Evolutionary conservation across 2,888 invertebrate genomes (phyloP), one percentile per base, ranked within the genome.

Genomic region (Tanaodytes sp.): DNA sequence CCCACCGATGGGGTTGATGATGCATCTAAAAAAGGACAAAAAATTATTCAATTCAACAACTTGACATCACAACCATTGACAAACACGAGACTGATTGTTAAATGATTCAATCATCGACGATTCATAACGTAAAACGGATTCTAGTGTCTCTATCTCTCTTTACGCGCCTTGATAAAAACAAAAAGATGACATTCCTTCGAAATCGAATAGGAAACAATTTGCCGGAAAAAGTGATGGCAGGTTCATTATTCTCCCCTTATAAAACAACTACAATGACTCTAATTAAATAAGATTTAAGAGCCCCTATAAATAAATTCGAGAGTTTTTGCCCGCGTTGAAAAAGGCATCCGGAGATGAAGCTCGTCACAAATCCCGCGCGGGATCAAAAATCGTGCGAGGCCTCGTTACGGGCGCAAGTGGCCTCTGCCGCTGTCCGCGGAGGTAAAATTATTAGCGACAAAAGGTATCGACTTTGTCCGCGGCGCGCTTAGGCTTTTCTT

Each of bases 391-490:
- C 49, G 51, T 19, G 2, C 51, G 42, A 9, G 18, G 15, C 27
- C 48, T 62, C 62, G 52, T 68, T 68, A 62, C 49, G 18, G 54
- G 14, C n/a, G n/a, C 20, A 16, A 23, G 3, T 54, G 19, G 12
- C 15, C 48, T 37, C 4, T 11, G 43, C 15, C 14, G 46, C 39
- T 39, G 14, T 39, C 39, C 27, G 55, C 12, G 39, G 45, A 57
- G 57, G 57, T 15, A 68, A 68, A 68, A 62, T 68, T 62, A 62
- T 68, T 68, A 42, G 62, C 67, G 55, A 51, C 57, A 61, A 67
- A 67, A 45, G 45, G 48, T 68, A 68, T 62, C 57, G 68, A 58
- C 68, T 62, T 62, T 58, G 57, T 58, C 12, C 33, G 9, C 16
- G 31, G 39, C 9, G 31, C 18, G 42, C 63, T 49, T 42, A 37